Evolutionary conservation across 2,113 vertebrate genomes (phyloP).

Genomic region (Prunella himalayana): DNA sequence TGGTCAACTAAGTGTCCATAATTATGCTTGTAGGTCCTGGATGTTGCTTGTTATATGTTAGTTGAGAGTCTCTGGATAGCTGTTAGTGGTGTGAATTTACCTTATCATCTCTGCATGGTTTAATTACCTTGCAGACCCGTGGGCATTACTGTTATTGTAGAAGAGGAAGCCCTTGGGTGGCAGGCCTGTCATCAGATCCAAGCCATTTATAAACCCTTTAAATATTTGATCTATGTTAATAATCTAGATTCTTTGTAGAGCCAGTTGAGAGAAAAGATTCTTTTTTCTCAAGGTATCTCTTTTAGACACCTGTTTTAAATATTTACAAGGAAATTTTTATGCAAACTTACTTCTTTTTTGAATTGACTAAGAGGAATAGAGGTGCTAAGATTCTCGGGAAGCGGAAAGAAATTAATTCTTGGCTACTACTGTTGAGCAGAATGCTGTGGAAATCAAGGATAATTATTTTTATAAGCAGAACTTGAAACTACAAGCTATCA

Average conservation of each 20-base stretch:
- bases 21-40: neutral
- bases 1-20: neutral
- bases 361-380: neutral
- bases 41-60: neutral
- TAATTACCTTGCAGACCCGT: neutral
- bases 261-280: neutral
- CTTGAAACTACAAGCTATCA: neutral
- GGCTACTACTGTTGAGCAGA: neutral
- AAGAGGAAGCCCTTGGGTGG: neutral
- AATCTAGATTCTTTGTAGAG: neutral
- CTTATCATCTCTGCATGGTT: neutral
- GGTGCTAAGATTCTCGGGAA: neutral
- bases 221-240: neutral
- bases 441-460: neutral
- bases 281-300: neutral
- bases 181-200: neutral
- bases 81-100: neutral
- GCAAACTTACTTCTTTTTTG: neutral
- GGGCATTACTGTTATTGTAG: neutral
- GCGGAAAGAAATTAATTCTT: neutral
- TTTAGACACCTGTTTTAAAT: neutral
- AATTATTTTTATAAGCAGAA: neutral
- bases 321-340: neutral
- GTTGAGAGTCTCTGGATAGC: neutral
- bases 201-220: neutral